A percentile compares a stretch with the other conserved stretches of the same genome.
Evolutionary conservation across 2,888 invertebrate genomes (phyloP).

Genomic region (Spodoptera littoralis): DNA sequence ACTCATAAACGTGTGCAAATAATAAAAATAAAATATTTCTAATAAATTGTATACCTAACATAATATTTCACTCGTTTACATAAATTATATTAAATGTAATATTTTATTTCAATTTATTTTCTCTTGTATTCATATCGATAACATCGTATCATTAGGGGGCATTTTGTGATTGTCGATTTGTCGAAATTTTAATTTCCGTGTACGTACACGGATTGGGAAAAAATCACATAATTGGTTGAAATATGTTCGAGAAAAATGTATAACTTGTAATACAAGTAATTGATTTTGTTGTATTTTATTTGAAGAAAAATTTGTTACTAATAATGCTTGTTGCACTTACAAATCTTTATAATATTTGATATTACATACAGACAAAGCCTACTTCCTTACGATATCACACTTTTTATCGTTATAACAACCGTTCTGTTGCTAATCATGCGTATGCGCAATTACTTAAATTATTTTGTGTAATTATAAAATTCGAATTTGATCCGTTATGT

Average conservation of each 20-base stretch:
- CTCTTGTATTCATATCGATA: conserved; percentile 30
- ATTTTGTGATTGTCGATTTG: too few species aligned
- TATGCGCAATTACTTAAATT: conserved; percentile 43
- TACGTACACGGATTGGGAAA: too few species aligned
- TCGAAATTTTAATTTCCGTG: too few species aligned
- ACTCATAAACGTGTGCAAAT: not conserved
- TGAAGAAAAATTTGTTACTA: too few species aligned
- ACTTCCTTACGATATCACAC: conserved; percentile 1
- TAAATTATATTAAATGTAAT: conserved; percentile 25
- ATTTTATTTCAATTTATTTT: conserved; percentile 50
- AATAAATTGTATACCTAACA: conserved; percentile 23
- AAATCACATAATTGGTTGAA: too few species aligned
- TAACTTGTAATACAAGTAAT: too few species aligned
- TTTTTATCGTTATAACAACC: conserved; percentile 24
- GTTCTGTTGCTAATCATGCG: conserved; percentile 33
- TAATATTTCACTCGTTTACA: conserved; percentile 46
- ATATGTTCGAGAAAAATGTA: too few species aligned
- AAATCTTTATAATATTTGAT: too few species aligned
- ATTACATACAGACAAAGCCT: conserved; percentile 7
- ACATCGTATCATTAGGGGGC: conserved; percentile 31
- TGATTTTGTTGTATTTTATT: too few species aligned
- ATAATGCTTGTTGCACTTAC: too few species aligned
- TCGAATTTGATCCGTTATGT: conserved; percentile 18
- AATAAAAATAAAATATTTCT: conserved; percentile 29
- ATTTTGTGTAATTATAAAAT: conserved; percentile 39